Base-by-base conservation (phyloP, 2,797 vertebrate species). In the Delichon dasypus region DNA sequence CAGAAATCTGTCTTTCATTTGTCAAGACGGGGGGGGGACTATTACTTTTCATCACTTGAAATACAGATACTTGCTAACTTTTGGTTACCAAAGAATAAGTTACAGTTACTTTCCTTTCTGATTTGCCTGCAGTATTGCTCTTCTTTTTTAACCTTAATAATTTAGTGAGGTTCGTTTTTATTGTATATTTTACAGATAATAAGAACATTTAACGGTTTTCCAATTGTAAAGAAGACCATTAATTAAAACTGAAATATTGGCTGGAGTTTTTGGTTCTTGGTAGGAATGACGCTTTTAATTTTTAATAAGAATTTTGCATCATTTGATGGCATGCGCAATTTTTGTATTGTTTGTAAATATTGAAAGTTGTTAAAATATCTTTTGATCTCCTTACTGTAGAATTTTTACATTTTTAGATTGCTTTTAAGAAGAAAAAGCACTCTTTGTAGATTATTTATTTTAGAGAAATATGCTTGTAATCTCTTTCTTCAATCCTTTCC, bases 81-180 rank as follows among this genome's bases (percentile, higher is more conserved):
- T 98, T 97, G 97, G 98, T 98, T 98, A 99, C 99, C 99, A 99
- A 99, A 99, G 99, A 99, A 96, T 97, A 98, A 94, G 97, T 97
- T 96, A 85, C 76, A 50, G 70, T 97, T 94, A 71, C 93, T 96
- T 97, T 88, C 83, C 96, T 95, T 96, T 91, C 94, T 91, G 95
- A 97, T 96, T 47, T 98, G 97, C 97, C 97, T 97, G 94, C 94
- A 97, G 95, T 97, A 97, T 97, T 97, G 95, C 93, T 93, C 96
- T 96, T 95, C 89, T 87, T 93, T 91, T 97, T 94, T 96, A 76
- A 95, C 75, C 40, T 76, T 92, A 92, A 95, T 93, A 90, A 97
- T 92, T 97, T 97, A 97, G 96, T 86, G 94, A 95, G 82, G 84
- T 95, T 97, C n/a, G 2, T 95, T 94, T 96, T 94, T 96, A 95